Base-by-base conservation (phyloP, 2,797 vertebrate genomes). In the Hippocampus kuda region DNA sequence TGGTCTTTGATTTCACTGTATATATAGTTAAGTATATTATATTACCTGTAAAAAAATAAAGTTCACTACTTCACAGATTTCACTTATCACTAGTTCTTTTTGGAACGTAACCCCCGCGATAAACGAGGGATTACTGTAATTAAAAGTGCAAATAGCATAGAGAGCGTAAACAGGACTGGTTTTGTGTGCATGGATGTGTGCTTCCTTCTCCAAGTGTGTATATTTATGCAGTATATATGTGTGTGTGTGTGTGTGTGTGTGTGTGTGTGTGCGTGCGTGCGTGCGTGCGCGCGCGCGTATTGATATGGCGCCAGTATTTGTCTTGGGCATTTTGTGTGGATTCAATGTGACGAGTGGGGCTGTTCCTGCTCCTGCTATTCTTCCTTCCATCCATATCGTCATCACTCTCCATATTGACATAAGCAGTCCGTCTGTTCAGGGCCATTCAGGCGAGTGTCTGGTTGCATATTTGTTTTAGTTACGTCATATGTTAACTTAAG, bases 301-400 rank as follows among this genome's bases (percentile, higher is more conserved):
- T 24, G 16, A 62, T 72, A 5, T 13, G n/a, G n/a, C 69, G 82
- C 84, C 85, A 83, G 59, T 85, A 75, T 85, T 86, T 85, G 84
- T 82, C 77, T 75, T 42, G 72, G 70, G 71, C 75, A 63, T 69
- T 76, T 76, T 78, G 63, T 72, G 65, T 81, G 79, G 78, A 81
- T 72, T 71, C 71, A 70, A 74, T 59, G 72, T 73, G 76, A 83
- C 81, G 81, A 74, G 69, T 79, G 75, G 78, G 80, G 76, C 73
- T 30, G 66, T 68, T 80, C 71, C 69, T 77, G 77, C 84, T 84
- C 85, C 85, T 88, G 83, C 80, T 83, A 81, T 80, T 71, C 79
- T 54, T 78, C 74, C 79, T 76, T 81, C 73, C 65, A 59, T 68
- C 68, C 60, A 53, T 69, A 61, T 41, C 9, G 77, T 74, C 77